Percentiles rank a stretch among this genome's conserved stretches.
phyloP scores from a whole-genome alignment of 1,140 invertebrate genomes.

The Nephila pilipes region DNA sequence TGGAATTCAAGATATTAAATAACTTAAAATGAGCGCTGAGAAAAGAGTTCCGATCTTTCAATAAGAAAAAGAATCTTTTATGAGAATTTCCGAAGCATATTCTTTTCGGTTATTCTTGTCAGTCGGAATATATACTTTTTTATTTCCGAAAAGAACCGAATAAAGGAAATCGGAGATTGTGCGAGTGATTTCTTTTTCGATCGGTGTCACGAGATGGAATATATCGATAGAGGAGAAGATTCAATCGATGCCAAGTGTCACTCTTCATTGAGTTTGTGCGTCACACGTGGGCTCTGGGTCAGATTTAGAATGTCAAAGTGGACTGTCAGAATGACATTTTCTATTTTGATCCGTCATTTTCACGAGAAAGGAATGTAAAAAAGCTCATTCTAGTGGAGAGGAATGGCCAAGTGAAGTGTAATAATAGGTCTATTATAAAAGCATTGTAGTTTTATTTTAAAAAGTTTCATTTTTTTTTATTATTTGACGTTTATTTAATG shows the following conservation, averaged over 20 bases:
- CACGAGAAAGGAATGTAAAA: not conserved
- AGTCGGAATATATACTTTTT: not conserved
- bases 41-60: not conserved
- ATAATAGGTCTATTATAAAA: not conserved
- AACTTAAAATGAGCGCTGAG: not conserved
- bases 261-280: conserved; percentile 18
- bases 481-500: too few species aligned
- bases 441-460: not conserved
- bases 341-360: conserved; percentile 1
- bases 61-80: not conserved
- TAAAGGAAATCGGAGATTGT: not conserved
- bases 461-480: too few species aligned
- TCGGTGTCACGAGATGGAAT: not conserved
- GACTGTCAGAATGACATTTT: conserved; percentile 9
- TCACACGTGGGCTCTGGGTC: not conserved
- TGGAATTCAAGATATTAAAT: not conserved
- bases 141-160: not conserved
- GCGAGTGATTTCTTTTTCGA: conserved; percentile 2
- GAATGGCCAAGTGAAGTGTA: not conserved
- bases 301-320: conserved; percentile 41
- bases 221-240: conserved; percentile 7
- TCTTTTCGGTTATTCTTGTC: conserved; percentile 27
- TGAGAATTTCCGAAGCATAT: conserved; percentile 3
- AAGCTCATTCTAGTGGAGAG: not conserved
- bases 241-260: conserved; percentile 7